Conservation (phyloP, 2,113 vertebrate genomes). For the Panthera leo region DNA sequence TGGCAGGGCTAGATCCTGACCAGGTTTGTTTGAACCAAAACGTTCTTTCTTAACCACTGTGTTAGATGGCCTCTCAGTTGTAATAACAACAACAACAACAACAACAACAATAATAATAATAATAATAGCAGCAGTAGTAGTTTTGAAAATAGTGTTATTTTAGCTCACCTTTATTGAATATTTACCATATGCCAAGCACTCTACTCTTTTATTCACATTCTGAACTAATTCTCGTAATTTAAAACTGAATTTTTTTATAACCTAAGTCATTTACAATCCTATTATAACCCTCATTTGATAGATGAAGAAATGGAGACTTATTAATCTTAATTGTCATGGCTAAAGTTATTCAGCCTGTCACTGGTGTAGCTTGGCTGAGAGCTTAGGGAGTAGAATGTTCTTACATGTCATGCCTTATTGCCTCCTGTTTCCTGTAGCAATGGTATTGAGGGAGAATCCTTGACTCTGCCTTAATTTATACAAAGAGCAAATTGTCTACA, state of each 20-base stretch:
- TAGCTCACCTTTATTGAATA: neutral
- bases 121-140: neutral
- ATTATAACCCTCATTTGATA: neutral
- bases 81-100: neutral
- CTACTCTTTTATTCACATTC: neutral
- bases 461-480: neutral
- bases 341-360: neutral
- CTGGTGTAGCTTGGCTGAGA: neutral
- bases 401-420: fast-evolving
- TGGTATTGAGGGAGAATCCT: neutral
- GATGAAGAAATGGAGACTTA: neutral
- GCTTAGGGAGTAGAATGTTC: neutral
- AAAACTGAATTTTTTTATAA: neutral
- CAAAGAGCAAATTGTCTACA: neutral
- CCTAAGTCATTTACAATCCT: neutral
- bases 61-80: neutral
- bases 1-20: neutral
- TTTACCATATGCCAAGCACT: neutral
- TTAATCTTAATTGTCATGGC: neutral
- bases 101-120: neutral
- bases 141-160: conserved; percentile 1
- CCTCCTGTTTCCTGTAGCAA: neutral
- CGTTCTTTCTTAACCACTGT: neutral
- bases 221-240: neutral
- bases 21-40: neutral